Evolutionary conservation across 2,888 invertebrate species (phyloP).

Genomic region (Lycia hirtaria): DNA sequence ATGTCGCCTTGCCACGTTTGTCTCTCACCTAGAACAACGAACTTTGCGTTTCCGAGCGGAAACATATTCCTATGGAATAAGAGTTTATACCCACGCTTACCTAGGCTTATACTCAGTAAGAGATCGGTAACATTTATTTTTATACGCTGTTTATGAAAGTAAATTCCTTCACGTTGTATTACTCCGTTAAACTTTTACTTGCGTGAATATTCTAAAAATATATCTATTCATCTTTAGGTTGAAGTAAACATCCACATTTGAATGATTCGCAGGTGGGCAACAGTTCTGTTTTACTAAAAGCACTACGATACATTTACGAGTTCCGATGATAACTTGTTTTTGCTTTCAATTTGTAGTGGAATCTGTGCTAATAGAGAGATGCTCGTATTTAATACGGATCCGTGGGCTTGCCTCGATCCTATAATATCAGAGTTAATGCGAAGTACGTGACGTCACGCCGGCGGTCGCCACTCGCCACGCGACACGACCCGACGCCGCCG

Average conservation of each 20-base stretch:
- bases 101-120: no score
- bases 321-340: conserved; percentile 10
- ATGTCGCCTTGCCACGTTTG: no score
- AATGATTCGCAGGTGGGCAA: background rate
- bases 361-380: background rate
- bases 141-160: background rate
- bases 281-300: background rate
- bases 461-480: conserved; percentile 25
- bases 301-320: background rate
- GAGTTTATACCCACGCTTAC: no score
- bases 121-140: background rate
- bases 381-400: background rate
- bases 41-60: no score
- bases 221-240: background rate
- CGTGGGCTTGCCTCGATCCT: conserved; percentile 1
- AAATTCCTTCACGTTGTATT: background rate
- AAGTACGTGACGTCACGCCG: conserved; percentile 30
- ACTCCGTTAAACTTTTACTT: background rate
- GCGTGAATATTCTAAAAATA: background rate
- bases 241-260: background rate
- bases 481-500: conserved; percentile 3
- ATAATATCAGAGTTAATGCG: conserved; percentile 25
- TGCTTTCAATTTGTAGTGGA: background rate
- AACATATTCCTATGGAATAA: no score
- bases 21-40: no score